Base-by-base conservation (phyloP, 2,113 vertebrate genomes). In the Cettia cetti region DNA sequence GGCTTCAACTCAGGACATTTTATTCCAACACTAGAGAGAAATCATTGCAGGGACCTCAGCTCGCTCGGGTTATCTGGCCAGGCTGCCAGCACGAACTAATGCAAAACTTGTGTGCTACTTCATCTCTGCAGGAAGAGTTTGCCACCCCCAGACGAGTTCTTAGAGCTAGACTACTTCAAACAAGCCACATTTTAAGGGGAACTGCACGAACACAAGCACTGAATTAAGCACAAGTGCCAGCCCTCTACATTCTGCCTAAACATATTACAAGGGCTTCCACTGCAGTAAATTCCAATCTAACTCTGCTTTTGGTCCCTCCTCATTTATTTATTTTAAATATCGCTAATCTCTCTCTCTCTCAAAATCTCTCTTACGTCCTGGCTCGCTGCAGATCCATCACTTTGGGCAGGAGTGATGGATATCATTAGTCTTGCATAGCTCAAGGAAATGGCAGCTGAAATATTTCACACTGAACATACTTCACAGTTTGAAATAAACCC, bases 1-100 rank as follows among this genome's bases (percentile, higher is more conserved):
- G 91, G 94, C 94, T 93, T 47, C 75, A 45, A 64, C 71, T 95
- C 45, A 96, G 96, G 92, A 86, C 93, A 86, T 96, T 96, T 95
- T 90, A 95, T 91, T 95, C 96, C 96, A 92, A 37, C 26, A 30
- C 75, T 60, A 28, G 53, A 69, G 86, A 93, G 82, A 30, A 96
- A 89, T 91, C 69, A 82, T 4, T 60, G 63, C 13, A 23, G 87
- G 93, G 93, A 94, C 88, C 94, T 92, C 87, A 57, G 79, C 83
- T 82, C 4, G 50, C 93, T 79, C 45, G 77, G 95, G 94, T 94
- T 93, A 95, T 69, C 90, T 24, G 3, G 89, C 90, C 92, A 82
- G 95, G 92, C 97, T 96, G 96, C 96, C 94, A 96, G 89, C 89
- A 68, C 6, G 7, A 80, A 72, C 85, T 69, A 78, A 92, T 77